These are phyloP conservation scores for Hirtodrosophila duncani DNA, from an alignment of 2,888 invertebrate genomes.

Conservation along the genomic window DNA sequence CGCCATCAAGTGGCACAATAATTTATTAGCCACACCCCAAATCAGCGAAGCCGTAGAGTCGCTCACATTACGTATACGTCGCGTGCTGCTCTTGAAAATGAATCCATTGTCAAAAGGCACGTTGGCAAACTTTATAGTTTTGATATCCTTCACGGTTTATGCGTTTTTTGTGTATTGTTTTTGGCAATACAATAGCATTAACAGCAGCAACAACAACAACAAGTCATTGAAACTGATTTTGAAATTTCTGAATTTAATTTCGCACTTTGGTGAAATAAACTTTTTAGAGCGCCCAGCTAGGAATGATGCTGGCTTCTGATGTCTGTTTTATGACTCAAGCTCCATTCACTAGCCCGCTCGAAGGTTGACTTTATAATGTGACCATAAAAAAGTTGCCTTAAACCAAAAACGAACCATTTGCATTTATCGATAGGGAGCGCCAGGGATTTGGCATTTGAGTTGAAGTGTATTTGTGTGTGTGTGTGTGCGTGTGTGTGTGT, in stretches of 20 bases:
- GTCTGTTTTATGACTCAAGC: constrained; percentile 46
- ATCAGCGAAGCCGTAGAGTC: neutral
- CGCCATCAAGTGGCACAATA: constrained; percentile 37
- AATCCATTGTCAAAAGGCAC: constrained; percentile 28
- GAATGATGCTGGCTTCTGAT: constrained; percentile 16
- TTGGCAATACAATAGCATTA: too few relatives aligned
- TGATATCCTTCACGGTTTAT: constrained; percentile 22
- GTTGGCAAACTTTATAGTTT: constrained; percentile 15
- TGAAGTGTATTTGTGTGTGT: too few relatives aligned
- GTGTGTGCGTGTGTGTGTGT: too few relatives aligned
- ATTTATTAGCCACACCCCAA: constrained; percentile 43
- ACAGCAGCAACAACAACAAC: too few relatives aligned
- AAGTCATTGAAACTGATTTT: constrained; percentile 18
- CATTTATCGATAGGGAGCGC: constrained; percentile 30
- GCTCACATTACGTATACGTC: constrained; percentile 32
- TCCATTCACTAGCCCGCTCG: constrained; percentile 1
- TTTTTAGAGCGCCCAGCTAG: constrained; percentile 5
- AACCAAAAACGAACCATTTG: constrained; percentile 38
- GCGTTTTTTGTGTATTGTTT: constrained; percentile 13
- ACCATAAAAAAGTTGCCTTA: constrained; percentile 47
- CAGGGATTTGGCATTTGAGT: too few relatives aligned
- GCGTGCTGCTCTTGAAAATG: constrained; percentile 23
- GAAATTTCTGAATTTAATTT: constrained; percentile 20
- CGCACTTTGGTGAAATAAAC: constrained; percentile 2
- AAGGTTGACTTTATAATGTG: constrained; percentile 40